phyloP scores from a whole-genome alignment of 2,113 vertebrate genomes.

The Formicarius rufipectus region DNA sequence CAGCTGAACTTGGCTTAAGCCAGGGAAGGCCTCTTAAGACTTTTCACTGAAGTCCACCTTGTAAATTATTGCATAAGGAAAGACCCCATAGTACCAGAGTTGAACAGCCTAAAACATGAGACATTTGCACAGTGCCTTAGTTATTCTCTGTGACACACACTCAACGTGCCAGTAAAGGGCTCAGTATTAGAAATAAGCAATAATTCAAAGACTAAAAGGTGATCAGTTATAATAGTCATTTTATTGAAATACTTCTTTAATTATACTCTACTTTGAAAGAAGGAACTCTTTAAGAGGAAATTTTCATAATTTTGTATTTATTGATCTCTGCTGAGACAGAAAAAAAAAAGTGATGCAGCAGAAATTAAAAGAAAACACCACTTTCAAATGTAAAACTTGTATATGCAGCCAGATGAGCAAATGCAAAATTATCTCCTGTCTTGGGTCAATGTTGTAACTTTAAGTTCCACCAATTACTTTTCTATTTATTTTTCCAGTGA shows the following conservation, averaged over 20 bases:
- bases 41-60: not conserved
- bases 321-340: not conserved
- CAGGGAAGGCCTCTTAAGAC: not conserved
- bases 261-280: not conserved
- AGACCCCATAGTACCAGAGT: not conserved
- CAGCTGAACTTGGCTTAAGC: not conserved
- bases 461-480: not conserved
- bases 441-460: not conserved
- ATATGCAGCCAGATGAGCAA: not conserved
- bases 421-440: not conserved
- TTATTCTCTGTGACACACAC: not conserved
- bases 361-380: not conserved
- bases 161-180: not conserved
- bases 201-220: not conserved
- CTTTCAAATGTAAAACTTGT: not conserved
- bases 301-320: not conserved
- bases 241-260: not conserved
- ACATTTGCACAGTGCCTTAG: not conserved
- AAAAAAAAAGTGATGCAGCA: not conserved
- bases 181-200: not conserved
- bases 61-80: not conserved
- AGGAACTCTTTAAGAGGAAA: not conserved
- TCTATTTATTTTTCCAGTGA: not conserved
- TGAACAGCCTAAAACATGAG: not conserved
- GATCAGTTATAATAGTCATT: not conserved